Base-by-base conservation (phyloP, 1,140 invertebrate species). In the Aphelinus atriplicis region DNA sequence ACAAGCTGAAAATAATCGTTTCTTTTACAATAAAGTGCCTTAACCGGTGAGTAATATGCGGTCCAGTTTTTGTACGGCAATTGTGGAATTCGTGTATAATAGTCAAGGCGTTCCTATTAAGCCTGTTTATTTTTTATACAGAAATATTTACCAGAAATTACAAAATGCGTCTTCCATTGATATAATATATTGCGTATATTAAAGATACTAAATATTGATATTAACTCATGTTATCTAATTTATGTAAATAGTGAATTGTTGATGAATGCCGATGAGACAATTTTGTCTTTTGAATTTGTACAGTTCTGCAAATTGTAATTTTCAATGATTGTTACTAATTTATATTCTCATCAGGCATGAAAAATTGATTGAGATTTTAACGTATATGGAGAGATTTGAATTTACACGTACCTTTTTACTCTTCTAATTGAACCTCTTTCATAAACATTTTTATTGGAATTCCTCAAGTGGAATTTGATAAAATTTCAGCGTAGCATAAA, bases 91-190 rank as follows among this genome's bases (percentile, higher is more conserved):
- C 43, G 48, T 47, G 62, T 65, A 75, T 56, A 75, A 69, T 69
- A 75, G 68, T 71, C 55, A 70, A 56, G n/a, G 65, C 26, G 66
- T 53, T 63, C 45, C 50, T 69, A 53, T 71, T 45, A 43, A 66
- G 47, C 62, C 43, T 26, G 7, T 75, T 66, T 71, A 71, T 75
- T 75, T 75, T 74, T 75, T 70, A 69, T 75, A 75, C 61, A 57
- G 62, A 58, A 51, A 56, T 71, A 26, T 71, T 56, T 65, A 71
- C 7, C 62, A 45, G 48, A 43, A 60, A 70, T 70, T 71, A 58
- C 55, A 42, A 60, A 57, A 47, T 9, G 46, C 47, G 73, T 75
- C 73, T 75, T 75, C 73, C 73, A 71, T 66, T 42, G 56, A 71
- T 70, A 58, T 50, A 3, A 56, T 56, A 58, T 58, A 53, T 69